Evolutionary conservation across 2,113 vertebrate species (phyloP).

Genomic region (Prochilodus magdalenae): DNA sequence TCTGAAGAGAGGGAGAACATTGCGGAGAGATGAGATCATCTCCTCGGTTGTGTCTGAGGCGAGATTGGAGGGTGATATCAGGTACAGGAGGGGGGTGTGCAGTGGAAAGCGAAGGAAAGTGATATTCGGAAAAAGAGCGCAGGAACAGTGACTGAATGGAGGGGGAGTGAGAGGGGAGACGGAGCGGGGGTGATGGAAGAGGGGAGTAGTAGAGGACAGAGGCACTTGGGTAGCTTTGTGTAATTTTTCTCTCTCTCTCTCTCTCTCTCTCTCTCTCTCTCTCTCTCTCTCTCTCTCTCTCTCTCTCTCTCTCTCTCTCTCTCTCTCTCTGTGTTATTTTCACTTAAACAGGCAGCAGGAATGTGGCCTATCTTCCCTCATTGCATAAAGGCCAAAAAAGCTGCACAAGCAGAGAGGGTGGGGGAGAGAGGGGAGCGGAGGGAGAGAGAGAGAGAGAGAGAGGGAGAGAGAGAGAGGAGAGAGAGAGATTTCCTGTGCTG

Average conservation of each 20-base stretch:
- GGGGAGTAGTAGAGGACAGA: constrained; percentile 10
- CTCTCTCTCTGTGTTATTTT: constrained; percentile 53
- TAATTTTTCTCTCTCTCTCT: constrained; percentile 41
- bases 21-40: constrained; percentile 72
- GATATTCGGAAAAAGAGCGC: neutral
- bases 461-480: constrained; percentile 40
- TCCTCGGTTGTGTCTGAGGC: constrained; percentile 63
- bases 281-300: constrained; percentile 16
- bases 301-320: neutral
- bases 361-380: constrained; percentile 61
- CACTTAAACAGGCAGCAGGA: constrained; percentile 66
- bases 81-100: constrained; percentile 20
- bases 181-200: constrained; percentile 40
- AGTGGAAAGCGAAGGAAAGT: constrained; percentile 49
- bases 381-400: constrained; percentile 59
- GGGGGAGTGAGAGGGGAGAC: constrained; percentile 49
- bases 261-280: neutral
- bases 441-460: neutral
- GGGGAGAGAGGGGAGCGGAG: constrained; percentile 48
- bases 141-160: neutral
- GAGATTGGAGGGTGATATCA: constrained; percentile 63
- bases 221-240: constrained; percentile 21
- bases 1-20: constrained; percentile 61
- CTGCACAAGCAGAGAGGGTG: neutral
- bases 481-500: no score